Conservation (phyloP, 1,140 invertebrate genomes). For the Hyphantria cunea region DNA sequence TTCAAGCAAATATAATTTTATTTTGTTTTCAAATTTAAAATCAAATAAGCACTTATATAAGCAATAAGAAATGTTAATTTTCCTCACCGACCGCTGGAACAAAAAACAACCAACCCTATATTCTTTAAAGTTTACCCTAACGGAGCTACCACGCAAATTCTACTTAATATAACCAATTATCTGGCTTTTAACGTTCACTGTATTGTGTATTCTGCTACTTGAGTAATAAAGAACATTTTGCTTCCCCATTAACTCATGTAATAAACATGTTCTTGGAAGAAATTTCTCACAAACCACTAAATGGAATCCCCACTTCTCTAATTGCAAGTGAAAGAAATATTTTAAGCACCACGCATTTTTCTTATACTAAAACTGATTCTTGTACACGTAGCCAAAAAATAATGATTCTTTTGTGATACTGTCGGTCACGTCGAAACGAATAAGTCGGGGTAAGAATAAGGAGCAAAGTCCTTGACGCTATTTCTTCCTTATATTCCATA, state of each 20-base stretch:
- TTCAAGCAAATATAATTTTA: not conserved
- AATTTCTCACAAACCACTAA: too few species aligned
- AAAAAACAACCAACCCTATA: constrained; percentile 13
- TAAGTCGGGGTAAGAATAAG: not conserved
- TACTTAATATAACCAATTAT: constrained; percentile 17
- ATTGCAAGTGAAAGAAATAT: not conserved
- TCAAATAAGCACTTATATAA: not conserved
- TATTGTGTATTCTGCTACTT: not conserved
- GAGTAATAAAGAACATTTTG: not conserved
- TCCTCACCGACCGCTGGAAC: not conserved
- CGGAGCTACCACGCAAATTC: constrained; percentile 1
- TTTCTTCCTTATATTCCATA: constrained; percentile 3
- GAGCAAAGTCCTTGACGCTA: not conserved
- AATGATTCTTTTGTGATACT: not conserved
- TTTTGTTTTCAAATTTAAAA: not conserved
- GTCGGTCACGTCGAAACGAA: not conserved
- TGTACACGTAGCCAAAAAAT: not conserved
- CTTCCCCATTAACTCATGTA: not conserved
- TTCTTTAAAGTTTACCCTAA: constrained; percentile 13
- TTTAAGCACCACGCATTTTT: too few species aligned
- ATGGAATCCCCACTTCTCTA: too few species aligned
- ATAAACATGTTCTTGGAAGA: not conserved
- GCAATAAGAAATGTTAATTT: not conserved
- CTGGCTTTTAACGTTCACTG: constrained; percentile 2
- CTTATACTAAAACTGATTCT: too few species aligned